phyloP scores from a whole-genome alignment of 2,888 invertebrate species.

The Cerastis leucographa region DNA sequence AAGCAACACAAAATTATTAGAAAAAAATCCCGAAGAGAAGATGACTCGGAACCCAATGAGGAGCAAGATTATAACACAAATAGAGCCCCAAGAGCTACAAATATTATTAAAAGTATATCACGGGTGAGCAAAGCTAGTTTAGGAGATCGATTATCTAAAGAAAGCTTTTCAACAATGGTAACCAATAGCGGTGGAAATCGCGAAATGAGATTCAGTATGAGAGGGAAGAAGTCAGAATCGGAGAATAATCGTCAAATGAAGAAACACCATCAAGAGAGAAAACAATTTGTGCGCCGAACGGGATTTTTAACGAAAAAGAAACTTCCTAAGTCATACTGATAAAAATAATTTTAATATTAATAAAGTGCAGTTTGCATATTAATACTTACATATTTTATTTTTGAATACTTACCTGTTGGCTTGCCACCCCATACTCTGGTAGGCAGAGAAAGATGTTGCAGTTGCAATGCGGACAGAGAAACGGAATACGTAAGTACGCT shows the following conservation, averaged over 20 bases:
- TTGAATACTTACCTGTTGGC: not conserved
- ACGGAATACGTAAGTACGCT: no score
- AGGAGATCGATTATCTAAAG: slow-evolving; percentile 93
- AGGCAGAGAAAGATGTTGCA: not conserved
- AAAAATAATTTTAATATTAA: slow-evolving; percentile 46
- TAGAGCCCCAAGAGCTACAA: slow-evolving; percentile 89
- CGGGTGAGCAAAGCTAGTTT: slow-evolving; percentile 92
- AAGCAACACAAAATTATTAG: slow-evolving; percentile 93
- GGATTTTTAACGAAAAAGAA: slow-evolving; percentile 84
- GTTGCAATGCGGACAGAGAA: no score
- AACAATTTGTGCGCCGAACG: slow-evolving; percentile 90
- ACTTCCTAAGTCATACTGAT: slow-evolving; percentile 73
- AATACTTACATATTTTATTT: slow-evolving; percentile 5
- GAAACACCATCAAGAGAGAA: slow-evolving; percentile 93
- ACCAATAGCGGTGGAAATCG: slow-evolving; percentile 92
- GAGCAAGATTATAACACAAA: slow-evolving; percentile 77
- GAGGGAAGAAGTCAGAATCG: slow-evolving; percentile 89
- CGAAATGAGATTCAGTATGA: slow-evolving; percentile 94
- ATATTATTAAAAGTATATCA: slow-evolving; percentile 87
- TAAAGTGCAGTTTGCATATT: slow-evolving; percentile 27
- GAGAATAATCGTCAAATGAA: slow-evolving; percentile 91
- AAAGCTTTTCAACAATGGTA: slow-evolving; percentile 88
- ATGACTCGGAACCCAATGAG: slow-evolving; percentile 70
- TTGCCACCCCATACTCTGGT: not conserved
- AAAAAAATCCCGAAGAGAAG: slow-evolving; percentile 78